Percentiles rank a stretch among this genome's conserved stretches.
Evolutionary conservation across 2,113 vertebrate species (phyloP).

Genomic region (Brachyhypopomus occidentalis): DNA sequence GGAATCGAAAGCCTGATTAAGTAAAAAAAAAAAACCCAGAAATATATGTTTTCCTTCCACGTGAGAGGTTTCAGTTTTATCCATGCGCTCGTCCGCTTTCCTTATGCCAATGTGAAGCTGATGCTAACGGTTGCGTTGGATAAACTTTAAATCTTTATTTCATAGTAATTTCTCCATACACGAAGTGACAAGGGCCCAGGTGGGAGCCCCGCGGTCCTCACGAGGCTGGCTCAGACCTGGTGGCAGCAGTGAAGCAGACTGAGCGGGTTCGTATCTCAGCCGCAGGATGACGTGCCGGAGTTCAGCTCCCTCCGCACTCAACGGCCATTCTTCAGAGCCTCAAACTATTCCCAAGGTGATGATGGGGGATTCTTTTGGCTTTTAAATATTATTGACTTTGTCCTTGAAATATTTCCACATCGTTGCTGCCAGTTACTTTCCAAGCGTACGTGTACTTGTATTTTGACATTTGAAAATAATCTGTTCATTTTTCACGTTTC

Average conservation of each 20-base stretch:
- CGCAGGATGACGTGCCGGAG: not conserved
- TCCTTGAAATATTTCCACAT: not conserved
- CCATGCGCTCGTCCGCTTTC: not conserved
- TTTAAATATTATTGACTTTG: not conserved
- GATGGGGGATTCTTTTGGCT: not conserved
- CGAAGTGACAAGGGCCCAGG: not conserved
- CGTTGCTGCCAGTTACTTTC: not conserved
- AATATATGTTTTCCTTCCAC: not conserved
- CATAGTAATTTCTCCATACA: not conserved
- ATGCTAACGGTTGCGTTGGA: not conserved
- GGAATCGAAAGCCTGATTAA: not conserved
- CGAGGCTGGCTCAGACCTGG: not conserved
- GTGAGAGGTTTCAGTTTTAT: not conserved
- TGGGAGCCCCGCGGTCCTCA: not conserved
- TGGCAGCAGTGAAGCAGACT: not conserved
- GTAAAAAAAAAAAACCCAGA: not conserved
- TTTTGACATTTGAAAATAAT: too few species aligned
- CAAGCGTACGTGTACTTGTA: not conserved
- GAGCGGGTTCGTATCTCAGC: not conserved
- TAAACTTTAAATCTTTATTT: not conserved
- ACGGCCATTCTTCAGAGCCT: not conserved
- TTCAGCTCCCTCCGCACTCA: not conserved
- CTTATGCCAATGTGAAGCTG: not conserved
- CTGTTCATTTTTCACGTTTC: too few species aligned
- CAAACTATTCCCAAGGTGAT: not conserved